Base-by-base conservation (phyloP, 2,797 vertebrate species). In the Eulemur albifrons region DNA sequence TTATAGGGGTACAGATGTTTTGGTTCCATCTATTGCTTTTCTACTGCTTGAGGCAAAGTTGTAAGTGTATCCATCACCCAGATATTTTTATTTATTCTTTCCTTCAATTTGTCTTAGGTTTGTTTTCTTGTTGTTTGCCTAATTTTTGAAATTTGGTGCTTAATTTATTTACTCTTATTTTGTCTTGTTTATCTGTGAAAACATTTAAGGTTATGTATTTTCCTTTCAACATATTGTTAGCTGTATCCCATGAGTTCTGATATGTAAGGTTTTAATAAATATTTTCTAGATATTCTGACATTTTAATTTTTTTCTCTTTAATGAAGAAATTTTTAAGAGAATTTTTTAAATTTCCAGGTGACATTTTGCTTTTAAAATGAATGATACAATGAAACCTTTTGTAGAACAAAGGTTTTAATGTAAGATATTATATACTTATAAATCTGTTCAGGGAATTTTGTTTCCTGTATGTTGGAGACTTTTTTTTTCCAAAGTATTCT, bases 301-400 rank as follows among this genome's bases (percentile, higher is more conserved):
- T 54, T 70, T 63, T 92, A 30, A 35, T 73, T 83, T 85, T 61
- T 27, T 87, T n/a, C 13, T 69, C 14, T 76, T 90, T 57, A n/a
- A 87, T n/a, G 18, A 57, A 72, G 30, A 1, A 61, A 82, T 63
- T 67, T 72, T 92, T 88, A 38, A 96, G 12, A 75, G 0, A 96
- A 79, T 57, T 50, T 69, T 75, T 40, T 21, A 70, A 79, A 70
- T 92, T 75, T 75, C 57, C 17, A 76, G 25, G 2, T 61, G 6
- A 13, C 35, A 70, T 65, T 93, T 90, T 70, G 35, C 45, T 76
- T 93, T 93, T 48, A 65, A 95, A 94, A 73, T n/a, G 4, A 92
- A 81, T 38, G n/a, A 45, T n/a, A 1, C 13, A 38, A 70, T 54
- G 52, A 88, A 52, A 50, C 3, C 59, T 80, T 79, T 59, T n/a